These are phyloP conservation scores for Aphodius granarius DNA, from an alignment of 2,888 invertebrate genomes.

Conservation along the genomic window DNA sequence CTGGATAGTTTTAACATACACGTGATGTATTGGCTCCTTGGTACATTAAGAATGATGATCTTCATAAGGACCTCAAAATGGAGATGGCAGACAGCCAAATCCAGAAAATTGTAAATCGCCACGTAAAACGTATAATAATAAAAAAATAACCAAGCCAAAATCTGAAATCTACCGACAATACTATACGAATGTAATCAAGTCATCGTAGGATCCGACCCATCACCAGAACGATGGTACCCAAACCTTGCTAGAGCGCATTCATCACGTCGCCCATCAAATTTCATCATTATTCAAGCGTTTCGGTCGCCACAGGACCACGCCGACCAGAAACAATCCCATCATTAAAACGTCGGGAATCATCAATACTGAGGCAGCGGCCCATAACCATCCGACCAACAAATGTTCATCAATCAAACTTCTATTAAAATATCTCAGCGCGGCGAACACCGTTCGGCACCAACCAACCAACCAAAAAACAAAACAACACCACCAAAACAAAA, in stretches of 20 bases:
- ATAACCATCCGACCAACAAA: neutral
- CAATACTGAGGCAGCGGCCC: neutral
- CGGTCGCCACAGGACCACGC: neutral
- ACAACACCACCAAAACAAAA: slow-evolving; percentile 33
- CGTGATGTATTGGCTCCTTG: too few relatives aligned
- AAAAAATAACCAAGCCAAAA: too few relatives aligned
- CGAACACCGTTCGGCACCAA: slow-evolving; percentile 45
- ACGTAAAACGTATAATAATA: too few relatives aligned
- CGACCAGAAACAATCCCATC: neutral
- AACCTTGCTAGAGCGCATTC: neutral
- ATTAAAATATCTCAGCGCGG: slow-evolving; percentile 41
- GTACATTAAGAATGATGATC: too few relatives aligned
- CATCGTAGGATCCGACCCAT: neutral
- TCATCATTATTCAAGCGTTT: neutral
- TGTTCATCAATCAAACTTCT: slow-evolving; percentile 4
- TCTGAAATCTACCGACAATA: too few relatives aligned
- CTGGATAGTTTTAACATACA: too few relatives aligned
- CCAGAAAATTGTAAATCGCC: too few relatives aligned
- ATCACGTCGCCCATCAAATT: neutral
- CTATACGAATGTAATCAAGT: too few relatives aligned
- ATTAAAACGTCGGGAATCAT: neutral
- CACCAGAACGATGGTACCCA: neutral
- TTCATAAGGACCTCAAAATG: too few relatives aligned
- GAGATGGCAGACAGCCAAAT: too few relatives aligned
- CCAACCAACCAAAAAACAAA: slow-evolving; percentile 27